phyloP scores from a whole-genome alignment of 2,797 vertebrate genomes.

The Cryptoprocta ferox region DNA sequence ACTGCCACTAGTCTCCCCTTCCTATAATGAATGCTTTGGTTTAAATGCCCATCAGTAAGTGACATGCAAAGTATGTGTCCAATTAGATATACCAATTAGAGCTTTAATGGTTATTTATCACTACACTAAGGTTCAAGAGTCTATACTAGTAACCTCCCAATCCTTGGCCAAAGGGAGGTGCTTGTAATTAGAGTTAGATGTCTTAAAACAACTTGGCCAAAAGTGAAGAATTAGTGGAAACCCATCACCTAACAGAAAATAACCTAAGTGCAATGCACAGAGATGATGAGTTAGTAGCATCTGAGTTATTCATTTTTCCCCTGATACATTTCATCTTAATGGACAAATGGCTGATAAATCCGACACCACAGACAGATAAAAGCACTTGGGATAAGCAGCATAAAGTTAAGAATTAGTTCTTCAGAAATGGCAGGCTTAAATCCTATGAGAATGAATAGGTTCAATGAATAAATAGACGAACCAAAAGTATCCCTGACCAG shows the following conservation, averaged over 20 bases:
- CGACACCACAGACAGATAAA: conserved; percentile 38
- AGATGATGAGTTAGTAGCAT: neutral
- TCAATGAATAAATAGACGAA: neutral
- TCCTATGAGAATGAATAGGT: neutral
- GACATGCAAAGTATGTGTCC: conserved; percentile 57
- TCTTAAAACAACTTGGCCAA: conserved; percentile 35
- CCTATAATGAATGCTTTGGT: conserved; percentile 29
- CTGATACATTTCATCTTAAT: conserved; percentile 53
- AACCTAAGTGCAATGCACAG: conserved; percentile 1
- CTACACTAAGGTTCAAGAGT: conserved; percentile 39
- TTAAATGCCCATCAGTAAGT: conserved; percentile 55
- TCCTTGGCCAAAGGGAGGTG: neutral
- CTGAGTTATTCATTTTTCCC: conserved; percentile 57
- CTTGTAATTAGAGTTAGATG: conserved; percentile 7
- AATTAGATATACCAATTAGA: conserved; percentile 70
- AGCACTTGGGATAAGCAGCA: neutral
- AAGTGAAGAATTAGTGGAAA: conserved; percentile 51
- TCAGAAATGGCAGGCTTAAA: conserved; percentile 5
- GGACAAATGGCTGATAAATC: conserved; percentile 57
- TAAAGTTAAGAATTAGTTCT: conserved; percentile 14
- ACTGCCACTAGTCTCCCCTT: conserved; percentile 6
- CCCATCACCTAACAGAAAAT: conserved; percentile 43
- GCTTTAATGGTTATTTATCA: conserved; percentile 59
- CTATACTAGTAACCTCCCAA: conserved; percentile 33
- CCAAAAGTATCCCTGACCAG: neutral